Percentiles rank a stretch among this genome's conserved stretches.
Evolutionary conservation across 2,113 vertebrate genomes (phyloP).

Genomic region (Brevimyrus niger): DNA sequence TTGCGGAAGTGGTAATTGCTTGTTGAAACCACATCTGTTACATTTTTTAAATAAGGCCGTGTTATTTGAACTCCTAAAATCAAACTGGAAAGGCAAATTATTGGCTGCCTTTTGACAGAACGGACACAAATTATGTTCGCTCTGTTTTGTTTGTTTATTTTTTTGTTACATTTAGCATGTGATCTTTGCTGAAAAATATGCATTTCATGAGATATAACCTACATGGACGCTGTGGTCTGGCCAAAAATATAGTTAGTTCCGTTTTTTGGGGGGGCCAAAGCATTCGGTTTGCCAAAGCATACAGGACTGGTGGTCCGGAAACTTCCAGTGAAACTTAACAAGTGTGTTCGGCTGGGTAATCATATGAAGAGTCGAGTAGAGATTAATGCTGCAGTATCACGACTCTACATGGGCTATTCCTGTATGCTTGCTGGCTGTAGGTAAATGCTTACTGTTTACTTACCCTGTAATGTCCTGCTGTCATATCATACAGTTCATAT

Average conservation of each 20-base stretch:
- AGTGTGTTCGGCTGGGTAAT: conserved; percentile 51
- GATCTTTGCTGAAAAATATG: conserved; percentile 12
- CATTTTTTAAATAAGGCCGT: background rate
- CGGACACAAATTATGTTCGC: background rate
- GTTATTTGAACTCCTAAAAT: background rate
- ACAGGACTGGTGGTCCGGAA: conserved; percentile 56
- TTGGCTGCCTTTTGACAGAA: background rate
- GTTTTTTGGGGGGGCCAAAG: conserved; percentile 33
- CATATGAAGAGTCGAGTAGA: conserved; percentile 52
- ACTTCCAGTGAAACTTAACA: conserved; percentile 53
- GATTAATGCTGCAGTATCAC: conserved; percentile 59
- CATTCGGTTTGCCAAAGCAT: conserved; percentile 44
- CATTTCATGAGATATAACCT: conserved; percentile 25
- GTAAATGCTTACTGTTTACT: conserved; percentile 24
- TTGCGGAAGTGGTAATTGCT: background rate
- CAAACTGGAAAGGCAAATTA: background rate
- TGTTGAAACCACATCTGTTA: background rate
- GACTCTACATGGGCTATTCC: conserved; percentile 44
- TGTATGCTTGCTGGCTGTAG: conserved; percentile 44
- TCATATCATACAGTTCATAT: background rate
- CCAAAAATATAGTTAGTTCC: conserved; percentile 39
- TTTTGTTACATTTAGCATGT: conserved; percentile 16
- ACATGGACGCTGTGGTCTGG: conserved; percentile 34
- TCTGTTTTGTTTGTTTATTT: background rate
- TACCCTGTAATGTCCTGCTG: background rate